Evolutionary conservation across 2,113 vertebrate species (phyloP).

Genomic region (Budorcas taxicolor): DNA sequence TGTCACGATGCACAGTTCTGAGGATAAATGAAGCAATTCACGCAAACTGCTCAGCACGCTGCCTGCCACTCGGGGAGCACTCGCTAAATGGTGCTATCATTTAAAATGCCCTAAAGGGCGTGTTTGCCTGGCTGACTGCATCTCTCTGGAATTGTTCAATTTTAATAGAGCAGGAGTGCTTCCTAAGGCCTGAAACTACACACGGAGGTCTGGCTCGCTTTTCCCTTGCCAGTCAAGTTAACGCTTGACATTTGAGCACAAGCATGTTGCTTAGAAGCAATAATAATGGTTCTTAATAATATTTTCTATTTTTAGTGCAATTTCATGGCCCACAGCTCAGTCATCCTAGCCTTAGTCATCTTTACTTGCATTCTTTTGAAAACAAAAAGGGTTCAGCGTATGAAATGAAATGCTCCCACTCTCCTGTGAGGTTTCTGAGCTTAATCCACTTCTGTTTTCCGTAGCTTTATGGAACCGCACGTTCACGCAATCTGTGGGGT

Average conservation of each 20-base stretch:
- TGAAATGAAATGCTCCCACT: not conserved
- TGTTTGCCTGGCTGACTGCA: not conserved
- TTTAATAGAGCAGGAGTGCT: not conserved
- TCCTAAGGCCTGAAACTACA: not conserved
- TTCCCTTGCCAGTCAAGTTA: not conserved
- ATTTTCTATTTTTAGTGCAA: not conserved
- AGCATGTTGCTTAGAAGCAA: not conserved
- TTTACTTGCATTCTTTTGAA: not conserved
- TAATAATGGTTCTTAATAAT: not conserved
- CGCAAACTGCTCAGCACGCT: not conserved
- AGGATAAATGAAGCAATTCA: not conserved
- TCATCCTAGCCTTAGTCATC: not conserved
- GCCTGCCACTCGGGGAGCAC: not conserved
- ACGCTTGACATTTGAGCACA: not conserved
- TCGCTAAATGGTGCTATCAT: not conserved
- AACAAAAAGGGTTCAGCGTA: not conserved
- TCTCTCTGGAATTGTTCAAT: not conserved
- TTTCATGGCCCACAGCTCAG: not conserved
- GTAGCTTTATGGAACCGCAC: fast-evolving
- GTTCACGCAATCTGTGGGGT: not conserved
- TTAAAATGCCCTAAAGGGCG: not conserved
- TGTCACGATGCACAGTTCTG: not conserved
- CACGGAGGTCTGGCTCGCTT: fast-evolving
- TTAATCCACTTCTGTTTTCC: not conserved
- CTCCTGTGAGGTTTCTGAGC: not conserved